Evolutionary conservation across 2,797 vertebrate species (phyloP).

Genomic region (Limosa lapponica): DNA sequence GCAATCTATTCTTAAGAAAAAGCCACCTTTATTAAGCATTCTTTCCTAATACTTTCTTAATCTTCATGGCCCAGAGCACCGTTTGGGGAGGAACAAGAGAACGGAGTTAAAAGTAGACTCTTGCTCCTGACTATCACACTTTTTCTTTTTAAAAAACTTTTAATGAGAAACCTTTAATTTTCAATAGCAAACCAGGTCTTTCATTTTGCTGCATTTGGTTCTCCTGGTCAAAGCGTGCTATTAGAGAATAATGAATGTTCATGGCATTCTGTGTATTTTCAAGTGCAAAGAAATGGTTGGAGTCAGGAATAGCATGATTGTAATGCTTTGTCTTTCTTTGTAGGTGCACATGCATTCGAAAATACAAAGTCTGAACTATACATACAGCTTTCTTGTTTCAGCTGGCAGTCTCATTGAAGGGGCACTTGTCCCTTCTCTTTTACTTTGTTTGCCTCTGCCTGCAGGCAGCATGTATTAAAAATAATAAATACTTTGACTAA

Average conservation of each 20-base stretch:
- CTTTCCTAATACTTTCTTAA: constrained; percentile 38
- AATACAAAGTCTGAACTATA: not conserved
- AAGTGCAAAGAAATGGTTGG: not conserved
- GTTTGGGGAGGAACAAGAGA: not conserved
- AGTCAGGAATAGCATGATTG: not conserved
- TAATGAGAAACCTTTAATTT: constrained; percentile 19
- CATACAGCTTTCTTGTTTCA: constrained; percentile 21
- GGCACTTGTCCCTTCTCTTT: not conserved
- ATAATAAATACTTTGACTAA: not conserved
- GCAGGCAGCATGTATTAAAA: constrained; percentile 17
- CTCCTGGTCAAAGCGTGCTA: not conserved
- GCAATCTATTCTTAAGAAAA: not conserved
- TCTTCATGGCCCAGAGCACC: not conserved
- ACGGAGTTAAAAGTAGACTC: not conserved
- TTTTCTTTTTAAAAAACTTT: not conserved
- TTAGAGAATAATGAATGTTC: constrained; percentile 27
- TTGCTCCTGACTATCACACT: not conserved
- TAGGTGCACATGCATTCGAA: not conserved
- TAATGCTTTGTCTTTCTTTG: constrained; percentile 9
- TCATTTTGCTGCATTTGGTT: not conserved
- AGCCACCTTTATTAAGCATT: constrained; percentile 13
- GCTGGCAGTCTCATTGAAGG: constrained; percentile 30
- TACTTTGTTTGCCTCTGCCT: constrained; percentile 19
- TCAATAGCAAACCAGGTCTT: not conserved
- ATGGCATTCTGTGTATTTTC: constrained; percentile 16